A percentile compares a stretch with the other conserved stretches of the same genome.
These are phyloP conservation scores for Onychorhynchus coronatus DNA, from an alignment of 2,113 vertebrate species.

Conservation along the genomic window DNA sequence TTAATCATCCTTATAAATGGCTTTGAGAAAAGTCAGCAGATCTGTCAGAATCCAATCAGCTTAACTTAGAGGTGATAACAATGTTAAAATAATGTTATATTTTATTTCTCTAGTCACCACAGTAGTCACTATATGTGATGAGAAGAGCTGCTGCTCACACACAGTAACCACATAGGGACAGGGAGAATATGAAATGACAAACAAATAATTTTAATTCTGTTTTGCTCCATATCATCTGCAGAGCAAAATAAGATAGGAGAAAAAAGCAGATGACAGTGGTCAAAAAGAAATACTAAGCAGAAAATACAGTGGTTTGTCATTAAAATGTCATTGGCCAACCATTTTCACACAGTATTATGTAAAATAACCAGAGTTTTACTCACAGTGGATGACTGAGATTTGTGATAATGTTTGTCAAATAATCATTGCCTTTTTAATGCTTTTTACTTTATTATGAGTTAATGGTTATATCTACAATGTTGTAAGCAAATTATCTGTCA, in stretches of 20 bases:
- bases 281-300: background rate
- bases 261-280: background rate
- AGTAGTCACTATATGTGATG: background rate
- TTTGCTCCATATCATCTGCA: background rate
- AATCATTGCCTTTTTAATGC: background rate
- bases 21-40: constrained; percentile 6
- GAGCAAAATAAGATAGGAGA: background rate
- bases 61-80: background rate
- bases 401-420: background rate
- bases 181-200: background rate
- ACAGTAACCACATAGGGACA: background rate
- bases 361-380: background rate
- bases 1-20: background rate
- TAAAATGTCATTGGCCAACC: background rate
- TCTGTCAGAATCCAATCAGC: background rate
- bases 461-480: background rate
- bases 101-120: background rate
- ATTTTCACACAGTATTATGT: background rate
- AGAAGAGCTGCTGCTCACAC: background rate
- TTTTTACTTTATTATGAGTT: background rate
- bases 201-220: background rate
- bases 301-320: background rate
- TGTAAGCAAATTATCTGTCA: background rate
- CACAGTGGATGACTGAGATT: background rate
- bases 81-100: background rate